Evolutionary conservation across 2,113 vertebrate species (phyloP).

Genomic region (Malurus cyaneus): DNA sequence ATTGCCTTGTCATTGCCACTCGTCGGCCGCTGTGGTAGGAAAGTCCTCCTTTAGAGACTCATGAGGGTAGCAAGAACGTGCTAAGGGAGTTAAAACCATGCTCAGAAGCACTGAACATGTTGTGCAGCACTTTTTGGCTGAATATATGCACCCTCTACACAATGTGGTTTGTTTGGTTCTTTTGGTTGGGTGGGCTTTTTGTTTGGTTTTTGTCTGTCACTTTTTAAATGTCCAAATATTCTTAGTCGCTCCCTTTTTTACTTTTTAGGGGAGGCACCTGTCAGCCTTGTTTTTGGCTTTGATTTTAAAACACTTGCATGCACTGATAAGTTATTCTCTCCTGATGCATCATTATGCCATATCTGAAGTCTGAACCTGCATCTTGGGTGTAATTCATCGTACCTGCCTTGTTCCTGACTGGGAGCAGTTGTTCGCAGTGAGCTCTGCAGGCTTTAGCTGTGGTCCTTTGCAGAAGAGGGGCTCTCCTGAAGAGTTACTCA

Average conservation of each 20-base stretch:
- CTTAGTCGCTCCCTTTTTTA: background rate
- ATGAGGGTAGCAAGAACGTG: background rate
- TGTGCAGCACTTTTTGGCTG: background rate
- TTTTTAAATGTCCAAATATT: background rate
- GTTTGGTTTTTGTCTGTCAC: background rate
- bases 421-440: background rate
- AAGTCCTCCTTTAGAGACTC: background rate
- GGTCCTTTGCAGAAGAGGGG: background rate
- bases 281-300: background rate
- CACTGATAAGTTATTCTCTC: background rate
- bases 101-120: background rate
- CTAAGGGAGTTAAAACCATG: too few relatives aligned
- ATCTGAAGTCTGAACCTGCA: background rate
- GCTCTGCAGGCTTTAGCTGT: background rate
- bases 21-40: accelerated
- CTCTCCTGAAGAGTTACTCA: background rate
- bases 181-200: background rate
- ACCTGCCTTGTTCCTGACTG: background rate
- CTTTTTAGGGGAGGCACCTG: background rate
- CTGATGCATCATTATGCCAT: background rate
- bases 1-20: accelerated
- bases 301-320: background rate
- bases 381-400: background rate
- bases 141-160: background rate
- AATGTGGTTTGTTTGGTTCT: background rate